These are phyloP conservation scores for Tachystola acroxantha DNA, from an alignment of 2,888 invertebrate genomes.

Conservation along the genomic window DNA sequence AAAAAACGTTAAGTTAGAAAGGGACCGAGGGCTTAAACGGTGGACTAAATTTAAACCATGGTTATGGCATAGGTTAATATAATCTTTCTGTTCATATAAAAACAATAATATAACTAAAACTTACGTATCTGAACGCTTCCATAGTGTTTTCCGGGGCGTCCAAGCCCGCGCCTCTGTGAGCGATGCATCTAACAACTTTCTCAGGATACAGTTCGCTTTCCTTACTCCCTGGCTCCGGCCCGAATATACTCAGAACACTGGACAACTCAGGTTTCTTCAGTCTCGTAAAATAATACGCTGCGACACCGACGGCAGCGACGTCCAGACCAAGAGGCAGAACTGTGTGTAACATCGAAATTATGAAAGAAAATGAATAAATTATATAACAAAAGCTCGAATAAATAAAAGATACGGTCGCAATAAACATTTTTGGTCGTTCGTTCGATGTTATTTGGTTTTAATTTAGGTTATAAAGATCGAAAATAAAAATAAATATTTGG, in stretches of 20 bases:
- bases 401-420: constrained; percentile 36
- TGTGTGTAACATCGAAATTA: constrained; percentile 49
- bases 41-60: too few relatives aligned
- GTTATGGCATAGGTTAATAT: too few relatives aligned
- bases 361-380: constrained; percentile 35
- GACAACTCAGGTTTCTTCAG: constrained; percentile 55
- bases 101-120: constrained; percentile 22
- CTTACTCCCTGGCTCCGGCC: constrained; percentile 66
- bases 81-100: too few relatives aligned
- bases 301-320: constrained; percentile 48
- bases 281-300: constrained; percentile 53
- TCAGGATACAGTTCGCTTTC: constrained; percentile 58
- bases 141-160: constrained; percentile 91
- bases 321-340: constrained; percentile 63
- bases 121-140: constrained; percentile 83
- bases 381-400: constrained; percentile 41
- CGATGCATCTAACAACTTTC: constrained; percentile 79
- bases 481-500: constrained; percentile 41
- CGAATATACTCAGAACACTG: constrained; percentile 68
- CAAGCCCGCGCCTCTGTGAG: constrained; percentile 85
- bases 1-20: too few relatives aligned
- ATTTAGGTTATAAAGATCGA: constrained; percentile 33
- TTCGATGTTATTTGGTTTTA: constrained; percentile 32
- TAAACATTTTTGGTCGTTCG: constrained; percentile 57
- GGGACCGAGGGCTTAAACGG: too few relatives aligned